Conservation (phyloP, 2,888 invertebrate species). For the Pasiphila rectangulata region DNA sequence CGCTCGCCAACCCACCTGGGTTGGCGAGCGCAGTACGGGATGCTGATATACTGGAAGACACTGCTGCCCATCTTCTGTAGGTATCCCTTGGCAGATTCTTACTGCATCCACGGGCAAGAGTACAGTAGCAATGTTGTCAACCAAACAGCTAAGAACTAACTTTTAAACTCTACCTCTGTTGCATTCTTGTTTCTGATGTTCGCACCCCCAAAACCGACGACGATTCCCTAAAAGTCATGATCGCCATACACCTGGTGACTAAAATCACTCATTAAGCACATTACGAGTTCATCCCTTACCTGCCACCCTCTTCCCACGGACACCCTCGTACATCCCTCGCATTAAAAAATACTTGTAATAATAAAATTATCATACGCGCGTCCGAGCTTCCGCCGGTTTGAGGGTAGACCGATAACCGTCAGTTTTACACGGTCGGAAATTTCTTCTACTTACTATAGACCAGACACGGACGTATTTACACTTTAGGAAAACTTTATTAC, state of each 20-base stretch:
- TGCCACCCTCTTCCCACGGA: conserved; percentile 64
- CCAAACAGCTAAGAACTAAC: too few relatives aligned
- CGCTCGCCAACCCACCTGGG: too few relatives aligned
- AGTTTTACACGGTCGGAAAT: conserved; percentile 36
- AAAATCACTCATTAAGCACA: conserved; percentile 56
- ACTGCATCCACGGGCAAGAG: too few relatives aligned
- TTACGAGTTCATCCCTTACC: conserved; percentile 66
- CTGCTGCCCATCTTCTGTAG: too few relatives aligned
- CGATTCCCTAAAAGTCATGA: conserved; percentile 43
- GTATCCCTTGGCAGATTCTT: too few relatives aligned
- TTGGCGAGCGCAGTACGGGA: too few relatives aligned
- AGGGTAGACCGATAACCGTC: conserved; percentile 54
- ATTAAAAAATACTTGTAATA: conserved; percentile 69
- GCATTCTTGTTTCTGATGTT: too few relatives aligned
- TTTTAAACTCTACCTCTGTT: too few relatives aligned
- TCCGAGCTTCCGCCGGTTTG: conserved; percentile 59
- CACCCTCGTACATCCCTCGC: conserved; percentile 63
- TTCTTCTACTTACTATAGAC: not conserved
- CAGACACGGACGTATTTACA: too few relatives aligned
- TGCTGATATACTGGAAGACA: too few relatives aligned
- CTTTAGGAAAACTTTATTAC: too few relatives aligned
- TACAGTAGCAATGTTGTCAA: too few relatives aligned
- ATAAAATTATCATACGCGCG: conserved; percentile 74
- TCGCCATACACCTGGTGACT: conserved; percentile 56
- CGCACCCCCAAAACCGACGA: not conserved